These are phyloP conservation scores for Chionodraco myersi DNA, from an alignment of 2,113 vertebrate species.

Conservation along the genomic window DNA sequence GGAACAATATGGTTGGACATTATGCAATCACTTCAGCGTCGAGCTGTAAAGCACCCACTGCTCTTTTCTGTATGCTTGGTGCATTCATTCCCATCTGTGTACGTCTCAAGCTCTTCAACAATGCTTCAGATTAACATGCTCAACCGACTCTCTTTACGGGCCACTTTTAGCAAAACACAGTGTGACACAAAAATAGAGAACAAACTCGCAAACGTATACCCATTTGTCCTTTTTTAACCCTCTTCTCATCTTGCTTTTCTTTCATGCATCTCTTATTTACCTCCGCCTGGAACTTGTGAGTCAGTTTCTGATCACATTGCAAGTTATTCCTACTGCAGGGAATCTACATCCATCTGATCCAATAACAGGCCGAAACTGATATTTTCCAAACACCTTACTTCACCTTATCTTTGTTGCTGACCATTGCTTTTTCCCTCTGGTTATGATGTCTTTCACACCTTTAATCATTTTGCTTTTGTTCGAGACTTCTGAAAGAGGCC, in stretches of 20 bases:
- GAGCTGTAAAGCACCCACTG: not conserved
- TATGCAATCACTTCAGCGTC: not conserved
- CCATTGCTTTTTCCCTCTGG: not conserved
- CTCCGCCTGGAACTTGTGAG: slow-evolving; percentile 58
- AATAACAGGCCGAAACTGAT: not conserved
- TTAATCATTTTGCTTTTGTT: slow-evolving; percentile 9
- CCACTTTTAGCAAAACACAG: not conserved
- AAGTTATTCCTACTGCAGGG: slow-evolving; percentile 27
- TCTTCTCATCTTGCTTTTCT: not conserved
- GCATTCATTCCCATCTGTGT: slow-evolving; percentile 8
- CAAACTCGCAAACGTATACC: slow-evolving; percentile 1
- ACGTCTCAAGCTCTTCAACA: slow-evolving; percentile 13
- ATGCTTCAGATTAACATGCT: not conserved
- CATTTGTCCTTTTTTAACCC: not conserved
- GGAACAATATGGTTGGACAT: not conserved
- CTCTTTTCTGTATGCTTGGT: not conserved
- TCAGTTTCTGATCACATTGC: slow-evolving; percentile 49
- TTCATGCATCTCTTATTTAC: slow-evolving; percentile 24
- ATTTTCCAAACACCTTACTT: slow-evolving; percentile 12
- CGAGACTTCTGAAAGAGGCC: not conserved
- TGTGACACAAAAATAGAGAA: not conserved
- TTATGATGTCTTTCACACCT: not conserved
- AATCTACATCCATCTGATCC: too few relatives aligned
- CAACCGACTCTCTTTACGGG: not conserved
- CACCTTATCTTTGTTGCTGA: slow-evolving; percentile 1